These are phyloP conservation scores for Drosophila orena DNA, from an alignment of 1,140 invertebrate species.

Conservation along the genomic window DNA sequence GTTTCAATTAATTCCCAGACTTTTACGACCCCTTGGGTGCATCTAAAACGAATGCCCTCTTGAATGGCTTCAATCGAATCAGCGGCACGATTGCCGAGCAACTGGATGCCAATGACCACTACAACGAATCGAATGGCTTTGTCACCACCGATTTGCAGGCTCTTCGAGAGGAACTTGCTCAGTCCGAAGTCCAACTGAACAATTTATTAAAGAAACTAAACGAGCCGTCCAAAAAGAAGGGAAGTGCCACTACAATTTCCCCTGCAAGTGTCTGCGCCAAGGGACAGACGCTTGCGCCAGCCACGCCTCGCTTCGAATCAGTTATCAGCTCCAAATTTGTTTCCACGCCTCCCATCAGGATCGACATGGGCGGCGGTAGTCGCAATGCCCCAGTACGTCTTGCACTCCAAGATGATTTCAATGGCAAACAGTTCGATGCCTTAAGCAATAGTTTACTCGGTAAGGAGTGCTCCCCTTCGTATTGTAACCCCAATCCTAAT, in stretches of 20 bases:
- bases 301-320: conserved; percentile 35
- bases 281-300: conserved; percentile 3
- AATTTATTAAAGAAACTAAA: conserved; percentile 51
- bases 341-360: conserved; percentile 72
- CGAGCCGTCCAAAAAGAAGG: conserved; percentile 33
- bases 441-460: conserved; percentile 55
- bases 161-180: conserved; percentile 47
- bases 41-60: conserved; percentile 45
- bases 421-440: conserved; percentile 53
- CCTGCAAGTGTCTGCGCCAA: conserved; percentile 1
- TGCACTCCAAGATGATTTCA: conserved; percentile 67
- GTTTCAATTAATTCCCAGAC: background rate
- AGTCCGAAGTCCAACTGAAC: conserved; percentile 57
- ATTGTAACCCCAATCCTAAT: background rate
- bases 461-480: background rate
- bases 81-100: conserved; percentile 63
- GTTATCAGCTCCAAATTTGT: conserved; percentile 62
- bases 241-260: conserved; percentile 2
- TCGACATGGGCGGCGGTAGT: conserved; percentile 32
- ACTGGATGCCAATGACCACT: conserved; percentile 63
- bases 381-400: conserved; percentile 53
- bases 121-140: conserved; percentile 52
- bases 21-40: background rate
- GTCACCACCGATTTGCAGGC: conserved; percentile 45
- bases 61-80: conserved; percentile 58